Evolutionary conservation across 2,113 vertebrate genomes (phyloP), one percentile per base, ranked within the genome.

Genomic region (Columba janthina): DNA sequence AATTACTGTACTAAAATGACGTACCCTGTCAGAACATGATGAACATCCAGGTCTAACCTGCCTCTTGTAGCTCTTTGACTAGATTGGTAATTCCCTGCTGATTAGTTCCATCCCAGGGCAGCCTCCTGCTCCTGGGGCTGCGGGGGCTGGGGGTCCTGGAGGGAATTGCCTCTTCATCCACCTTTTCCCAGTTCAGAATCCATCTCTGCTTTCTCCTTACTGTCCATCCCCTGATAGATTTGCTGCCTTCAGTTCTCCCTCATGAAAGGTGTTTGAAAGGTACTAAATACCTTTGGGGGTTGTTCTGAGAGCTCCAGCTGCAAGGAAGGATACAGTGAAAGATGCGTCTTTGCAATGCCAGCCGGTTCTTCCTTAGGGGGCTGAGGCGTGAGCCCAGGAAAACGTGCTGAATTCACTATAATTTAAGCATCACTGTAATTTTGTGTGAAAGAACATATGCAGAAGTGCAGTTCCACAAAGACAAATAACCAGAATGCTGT

Each of bases 81-180:
- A 64, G 11, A 48, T 20, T 93, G 65, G 64, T 34, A 46, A 84
- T 81, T 92, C 34, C 31, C 72, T 67, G 51, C 58, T 54, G 40
- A 36, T 54, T 14, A 76, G 26, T 53, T 74, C 42, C 83, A 62
- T 17, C 54, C 67, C 81, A 61, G 73, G 20, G 42, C 81, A 74
- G 12, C n/a, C 29, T 16, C 28, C n/a, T 73, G 57, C 53, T 20
- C 90, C 57, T 5, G 31, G 34, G 54, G 38, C 38, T 38, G 38
- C 38, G 11, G 38, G 38, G 38, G 54, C 40, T 66, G 29, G 17
- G 26, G 17, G 15, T 42, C 15, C 31, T 5, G 1, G 56, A 26
- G 60, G n/a, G 9, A 54, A 50, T 56, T 0, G 0, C 11, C 9
- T 66, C 78, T 70, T 56, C 6, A 1, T 8, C 15, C 3, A 1